These are phyloP conservation scores for Eristalinus aeneus DNA, from an alignment of 2,888 invertebrate species.

Conservation along the genomic window DNA sequence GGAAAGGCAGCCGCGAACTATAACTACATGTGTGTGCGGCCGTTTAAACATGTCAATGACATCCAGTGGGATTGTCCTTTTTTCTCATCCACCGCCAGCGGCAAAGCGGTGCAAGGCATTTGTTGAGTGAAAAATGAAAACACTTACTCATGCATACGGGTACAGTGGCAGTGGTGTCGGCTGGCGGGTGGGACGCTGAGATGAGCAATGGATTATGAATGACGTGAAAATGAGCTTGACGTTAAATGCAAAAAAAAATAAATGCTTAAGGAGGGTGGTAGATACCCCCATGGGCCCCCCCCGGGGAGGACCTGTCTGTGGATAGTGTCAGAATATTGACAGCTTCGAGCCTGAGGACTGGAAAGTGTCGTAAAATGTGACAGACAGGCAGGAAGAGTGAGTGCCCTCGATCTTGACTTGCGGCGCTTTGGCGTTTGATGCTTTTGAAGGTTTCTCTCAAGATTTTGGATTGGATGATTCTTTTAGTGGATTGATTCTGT, in stretches of 20 bases:
- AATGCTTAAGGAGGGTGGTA: not conserved
- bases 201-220: slow-evolving; percentile 64
- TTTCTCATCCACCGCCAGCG: not conserved
- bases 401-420: no score
- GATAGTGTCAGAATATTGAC: not conserved
- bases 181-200: not conserved
- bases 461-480: no score
- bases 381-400: not conserved
- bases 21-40: not conserved
- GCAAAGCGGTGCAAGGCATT: not conserved
- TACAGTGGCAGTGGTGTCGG: not conserved
- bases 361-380: not conserved
- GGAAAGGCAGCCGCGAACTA: not conserved
- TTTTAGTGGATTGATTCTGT: no score
- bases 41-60: slow-evolving; percentile 21
- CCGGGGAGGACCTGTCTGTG: not conserved
- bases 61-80: slow-evolving; percentile 27
- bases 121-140: not conserved
- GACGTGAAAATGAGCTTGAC: slow-evolving; percentile 40
- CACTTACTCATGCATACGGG: not conserved
- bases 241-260: slow-evolving; percentile 26
- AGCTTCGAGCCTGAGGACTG: not conserved
- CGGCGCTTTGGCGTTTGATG: no score
- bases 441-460: no score
- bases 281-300: not conserved